A percentile compares a stretch with the other conserved stretches of the same genome.
These are phyloP conservation scores for Ochropleura leucogaster DNA, from an alignment of 2,888 invertebrate genomes.

Conservation along the genomic window DNA sequence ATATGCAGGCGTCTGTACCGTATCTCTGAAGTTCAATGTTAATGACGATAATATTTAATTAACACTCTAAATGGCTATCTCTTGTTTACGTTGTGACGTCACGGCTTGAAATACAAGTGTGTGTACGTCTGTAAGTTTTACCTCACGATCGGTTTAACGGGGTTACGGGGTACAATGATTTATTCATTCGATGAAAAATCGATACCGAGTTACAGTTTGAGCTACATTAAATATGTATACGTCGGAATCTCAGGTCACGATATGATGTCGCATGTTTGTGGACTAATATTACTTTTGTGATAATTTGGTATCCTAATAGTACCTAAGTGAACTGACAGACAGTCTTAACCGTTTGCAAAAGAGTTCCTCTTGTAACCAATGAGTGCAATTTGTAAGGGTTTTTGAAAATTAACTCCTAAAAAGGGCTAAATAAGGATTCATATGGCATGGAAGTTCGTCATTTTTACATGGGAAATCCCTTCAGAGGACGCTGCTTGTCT, in stretches of 20 bases:
- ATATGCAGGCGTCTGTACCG: not conserved
- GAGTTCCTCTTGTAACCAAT: not conserved
- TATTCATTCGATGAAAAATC: conserved; percentile 43
- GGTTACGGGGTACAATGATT: conserved; percentile 7
- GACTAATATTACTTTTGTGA: not conserved
- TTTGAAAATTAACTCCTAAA: not conserved
- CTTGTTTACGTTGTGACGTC: conserved; percentile 32
- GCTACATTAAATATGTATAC: conserved; percentile 32
- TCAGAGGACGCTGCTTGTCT: not conserved
- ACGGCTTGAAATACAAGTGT: conserved; percentile 11
- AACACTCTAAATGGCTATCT: conserved; percentile 31
- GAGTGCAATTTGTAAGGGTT: not conserved
- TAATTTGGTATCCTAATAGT: not conserved
- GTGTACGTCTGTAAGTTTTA: not conserved
- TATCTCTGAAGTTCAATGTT: conserved; percentile 52
- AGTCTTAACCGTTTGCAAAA: not conserved
- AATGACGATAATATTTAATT: conserved; percentile 46
- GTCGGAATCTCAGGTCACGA: not conserved
- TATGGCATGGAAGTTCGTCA: not conserved
- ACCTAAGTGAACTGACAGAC: not conserved
- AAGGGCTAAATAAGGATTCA: not conserved
- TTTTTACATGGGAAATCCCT: not conserved
- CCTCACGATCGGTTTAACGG: not conserved
- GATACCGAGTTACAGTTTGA: conserved; percentile 20
- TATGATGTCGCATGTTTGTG: conserved; percentile 13